A percentile compares a stretch with the other conserved stretches of the same genome.
These are phyloP conservation scores for Phrynocephalus guinanensis DNA, from an alignment of 2,797 vertebrate species.

Conservation along the genomic window DNA sequence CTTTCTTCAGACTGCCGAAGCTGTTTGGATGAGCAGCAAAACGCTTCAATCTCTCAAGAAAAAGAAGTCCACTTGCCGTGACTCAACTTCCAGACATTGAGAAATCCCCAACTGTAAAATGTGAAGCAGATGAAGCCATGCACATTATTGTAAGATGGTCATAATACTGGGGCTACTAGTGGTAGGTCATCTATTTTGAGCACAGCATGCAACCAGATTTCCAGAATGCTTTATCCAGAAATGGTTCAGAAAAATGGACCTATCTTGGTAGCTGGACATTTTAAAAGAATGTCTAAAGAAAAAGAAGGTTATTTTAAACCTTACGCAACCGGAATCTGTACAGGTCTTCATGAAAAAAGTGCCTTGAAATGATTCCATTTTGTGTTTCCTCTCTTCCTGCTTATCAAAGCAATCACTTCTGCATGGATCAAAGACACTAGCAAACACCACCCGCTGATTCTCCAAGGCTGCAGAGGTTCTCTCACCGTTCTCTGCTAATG, in stretches of 20 bases:
- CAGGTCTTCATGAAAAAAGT: neutral
- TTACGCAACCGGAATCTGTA: neutral
- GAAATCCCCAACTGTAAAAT: too few relatives aligned
- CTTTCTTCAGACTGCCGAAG: too few relatives aligned
- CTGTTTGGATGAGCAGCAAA: too few relatives aligned
- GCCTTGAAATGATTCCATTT: neutral
- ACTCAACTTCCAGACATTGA: too few relatives aligned
- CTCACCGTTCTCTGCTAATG: slow-evolving; percentile 89
- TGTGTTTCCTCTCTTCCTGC: neutral
- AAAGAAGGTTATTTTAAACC: neutral
- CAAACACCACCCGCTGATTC: neutral
- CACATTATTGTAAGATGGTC: neutral
- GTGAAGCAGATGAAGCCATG: neutral
- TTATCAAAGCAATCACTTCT: neutral
- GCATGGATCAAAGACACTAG: neutral
- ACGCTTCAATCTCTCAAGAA: too few relatives aligned
- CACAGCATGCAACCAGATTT: neutral
- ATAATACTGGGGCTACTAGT: neutral
- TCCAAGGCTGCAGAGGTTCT: neutral
- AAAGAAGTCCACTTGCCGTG: too few relatives aligned
- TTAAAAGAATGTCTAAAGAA: neutral
- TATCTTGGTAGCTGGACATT: neutral
- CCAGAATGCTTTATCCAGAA: neutral
- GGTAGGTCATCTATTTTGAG: neutral
- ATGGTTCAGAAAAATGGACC: too few relatives aligned